phyloP scores from a whole-genome alignment of 2,797 vertebrate genomes.

The Hipposideros larvatus region DNA sequence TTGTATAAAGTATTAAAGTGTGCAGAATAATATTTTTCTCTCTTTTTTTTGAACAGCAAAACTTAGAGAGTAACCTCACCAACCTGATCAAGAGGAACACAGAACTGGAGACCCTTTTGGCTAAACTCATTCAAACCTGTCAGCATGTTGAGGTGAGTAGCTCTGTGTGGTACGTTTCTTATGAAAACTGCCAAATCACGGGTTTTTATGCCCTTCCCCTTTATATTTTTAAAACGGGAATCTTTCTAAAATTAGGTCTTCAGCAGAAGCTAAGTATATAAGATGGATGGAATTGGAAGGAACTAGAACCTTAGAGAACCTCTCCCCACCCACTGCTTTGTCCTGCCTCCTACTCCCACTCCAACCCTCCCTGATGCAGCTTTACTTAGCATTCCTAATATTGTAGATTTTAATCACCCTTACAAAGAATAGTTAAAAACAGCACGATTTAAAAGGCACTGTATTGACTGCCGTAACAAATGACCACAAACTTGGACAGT shows the following conservation, averaged over 20 bases:
- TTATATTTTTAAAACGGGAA: neutral
- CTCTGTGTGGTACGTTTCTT: neutral
- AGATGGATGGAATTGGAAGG: neutral
- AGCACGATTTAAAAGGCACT: conserved; percentile 17
- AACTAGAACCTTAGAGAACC: neutral
- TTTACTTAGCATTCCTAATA: neutral
- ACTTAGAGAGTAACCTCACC: conserved; percentile 97
- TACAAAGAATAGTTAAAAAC: neutral
- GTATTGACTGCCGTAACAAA: conserved; percentile 13
- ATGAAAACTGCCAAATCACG: neutral
- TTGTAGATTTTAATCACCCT: neutral
- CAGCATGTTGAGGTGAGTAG: conserved; percentile 98
- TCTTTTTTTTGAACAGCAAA: conserved; percentile 92
- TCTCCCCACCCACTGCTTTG: neutral
- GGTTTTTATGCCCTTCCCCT: neutral
- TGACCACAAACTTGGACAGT: neutral
- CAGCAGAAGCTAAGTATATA: neutral
- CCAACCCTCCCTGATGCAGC: neutral
- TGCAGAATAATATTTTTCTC: conserved; percentile 64
- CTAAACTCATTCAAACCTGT: conserved; percentile 99
- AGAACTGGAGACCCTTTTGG: conserved; percentile 98
- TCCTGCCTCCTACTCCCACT: neutral
- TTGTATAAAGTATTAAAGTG: conserved; percentile 39
- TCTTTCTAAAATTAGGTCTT: conserved; percentile 38
- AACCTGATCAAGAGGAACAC: conserved; percentile 99